Base-by-base conservation (phyloP, 1,140 invertebrate genomes). In the Zaprionus ornatus region DNA sequence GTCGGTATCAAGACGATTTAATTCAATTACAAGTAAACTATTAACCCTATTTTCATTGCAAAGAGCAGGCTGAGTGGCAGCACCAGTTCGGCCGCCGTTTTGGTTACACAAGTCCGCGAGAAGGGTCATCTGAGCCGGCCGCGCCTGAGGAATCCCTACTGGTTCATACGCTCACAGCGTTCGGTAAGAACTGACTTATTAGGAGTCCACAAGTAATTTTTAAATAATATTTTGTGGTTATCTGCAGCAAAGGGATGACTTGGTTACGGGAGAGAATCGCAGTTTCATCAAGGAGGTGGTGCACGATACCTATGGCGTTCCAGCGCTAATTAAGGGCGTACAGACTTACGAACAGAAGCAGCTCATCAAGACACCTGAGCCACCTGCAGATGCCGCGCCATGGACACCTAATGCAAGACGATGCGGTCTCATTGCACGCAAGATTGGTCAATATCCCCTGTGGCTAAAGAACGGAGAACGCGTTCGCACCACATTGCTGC, bases 391-490 rank as follows among this genome's bases (percentile, higher is more conserved):
- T 73, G 93, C 93, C 83, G 93, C 93, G 15, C 91, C 95, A 82
- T 98, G 97, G 96, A 93, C 92, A 13, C 93, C 93, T 54, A 90
- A 91, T 3, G 94, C 95, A 6, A 93, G 94, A 71, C 94, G 99
- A 87, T 95, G 95, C 72, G 99, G 99, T 50, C 90, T 99, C 2
- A 96, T 99, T 91, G 98, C 96, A 0, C 94, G 96, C 62, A 99
- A 99, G 94, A 97, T 99, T 91, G 99, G 99, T 35, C 93, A 97
- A 61, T 96, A 98, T 92, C 98, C 98, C 13, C 93, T 99, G 92
- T 99, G 98, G 98, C 92, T 95, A 2, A 98, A 97, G 93, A 94
- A 96, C 93, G 98, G 98, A 1, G 95, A 95, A 86, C 96, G 94
- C 94, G 93, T 98, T 63, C 79, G 93, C 1, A 95, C 96, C 3